Evolutionary conservation across 92 coral and sea anemone species (phyloP).

Genomic region (Virgularia gustaviana): DNA sequence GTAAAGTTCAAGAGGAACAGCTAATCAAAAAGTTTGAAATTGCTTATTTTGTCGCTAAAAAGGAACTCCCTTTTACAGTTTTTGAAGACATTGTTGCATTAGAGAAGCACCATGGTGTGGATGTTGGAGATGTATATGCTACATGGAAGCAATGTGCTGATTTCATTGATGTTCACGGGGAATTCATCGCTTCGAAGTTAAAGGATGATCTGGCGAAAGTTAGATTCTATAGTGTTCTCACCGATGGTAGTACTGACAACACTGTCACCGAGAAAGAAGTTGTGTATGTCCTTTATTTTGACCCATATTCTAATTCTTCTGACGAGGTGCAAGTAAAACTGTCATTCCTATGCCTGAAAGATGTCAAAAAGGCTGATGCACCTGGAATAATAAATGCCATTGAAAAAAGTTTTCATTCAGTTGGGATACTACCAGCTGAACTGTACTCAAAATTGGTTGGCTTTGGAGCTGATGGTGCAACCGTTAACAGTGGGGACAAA

Average conservation of each 20-base stretch:
- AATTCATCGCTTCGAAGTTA: background rate
- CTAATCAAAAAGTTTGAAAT: background rate
- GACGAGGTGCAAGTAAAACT: constrained; percentile 14
- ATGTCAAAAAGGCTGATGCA: background rate
- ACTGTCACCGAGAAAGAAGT: background rate
- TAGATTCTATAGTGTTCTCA: background rate
- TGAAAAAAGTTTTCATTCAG: constrained; percentile 8
- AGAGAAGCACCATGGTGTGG: background rate
- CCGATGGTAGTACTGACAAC: background rate
- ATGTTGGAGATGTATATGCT: background rate
- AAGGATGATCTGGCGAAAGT: background rate
- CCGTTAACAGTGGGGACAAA: constrained; percentile 15
- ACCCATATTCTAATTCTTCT: background rate
- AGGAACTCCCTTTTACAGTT: background rate
- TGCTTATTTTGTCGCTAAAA: background rate
- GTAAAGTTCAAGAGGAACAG: background rate
- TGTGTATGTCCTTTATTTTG: too few species aligned
- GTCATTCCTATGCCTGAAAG: constrained; percentile 12
- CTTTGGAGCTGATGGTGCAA: constrained; percentile 25
- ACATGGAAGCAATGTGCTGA: too few species aligned
- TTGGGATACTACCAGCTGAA: constrained; percentile 2
- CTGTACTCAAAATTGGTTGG: constrained; percentile 26
- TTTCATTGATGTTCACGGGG: background rate
- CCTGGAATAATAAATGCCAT: background rate
- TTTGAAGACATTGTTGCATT: background rate